Conservation (phyloP, 2,113 vertebrate genomes). For the Crypturellus undulatus region DNA sequence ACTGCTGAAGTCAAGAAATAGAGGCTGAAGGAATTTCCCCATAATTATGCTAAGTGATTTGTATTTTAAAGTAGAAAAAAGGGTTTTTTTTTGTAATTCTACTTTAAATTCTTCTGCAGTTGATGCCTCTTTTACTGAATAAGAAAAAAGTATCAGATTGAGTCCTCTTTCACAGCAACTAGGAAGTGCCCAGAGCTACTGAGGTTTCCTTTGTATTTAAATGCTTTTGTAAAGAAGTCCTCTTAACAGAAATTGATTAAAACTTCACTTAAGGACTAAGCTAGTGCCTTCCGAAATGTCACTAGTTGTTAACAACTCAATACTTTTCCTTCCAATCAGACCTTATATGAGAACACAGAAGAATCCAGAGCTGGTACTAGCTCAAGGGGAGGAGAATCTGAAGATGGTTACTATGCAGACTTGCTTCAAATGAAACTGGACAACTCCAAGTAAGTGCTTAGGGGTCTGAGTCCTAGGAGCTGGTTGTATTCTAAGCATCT, state of each 20-base stretch:
- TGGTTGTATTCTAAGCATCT: neutral
- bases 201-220: neutral
- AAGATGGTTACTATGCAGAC: slow-evolving; percentile 89
- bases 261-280: neutral
- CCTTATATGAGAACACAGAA: slow-evolving; percentile 74
- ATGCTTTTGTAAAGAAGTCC: neutral
- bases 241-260: neutral
- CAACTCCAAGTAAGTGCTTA: slow-evolving; percentile 85
- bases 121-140: neutral
- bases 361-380: slow-evolving; percentile 12
- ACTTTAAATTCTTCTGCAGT: neutral
- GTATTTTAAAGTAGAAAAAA: neutral
- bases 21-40: neutral
- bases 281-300: neutral
- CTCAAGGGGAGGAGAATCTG: slow-evolving; percentile 32
- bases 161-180: neutral
- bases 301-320: neutral
- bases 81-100: neutral
- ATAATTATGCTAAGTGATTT: neutral
- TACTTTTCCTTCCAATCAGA: slow-evolving; percentile 34
- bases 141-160: neutral
- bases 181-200: neutral
- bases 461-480: neutral
- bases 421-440: slow-evolving; percentile 91
- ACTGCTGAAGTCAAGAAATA: neutral